Conservation (phyloP, 2,113 vertebrate species). For the Pyxicephalus adspersus region DNA sequence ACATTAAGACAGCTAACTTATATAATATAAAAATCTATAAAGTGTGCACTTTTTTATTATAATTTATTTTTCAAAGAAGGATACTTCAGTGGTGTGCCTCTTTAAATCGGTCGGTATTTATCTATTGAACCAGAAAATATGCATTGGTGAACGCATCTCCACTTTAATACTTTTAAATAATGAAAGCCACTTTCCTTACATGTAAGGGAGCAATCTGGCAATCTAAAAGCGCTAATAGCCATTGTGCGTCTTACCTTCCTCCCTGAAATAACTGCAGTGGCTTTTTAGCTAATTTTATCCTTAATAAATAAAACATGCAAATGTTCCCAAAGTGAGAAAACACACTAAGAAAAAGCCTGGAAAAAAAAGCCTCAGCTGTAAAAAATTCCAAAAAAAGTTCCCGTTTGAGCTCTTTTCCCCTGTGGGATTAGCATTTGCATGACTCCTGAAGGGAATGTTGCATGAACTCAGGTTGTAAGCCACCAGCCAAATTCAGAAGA, state of each 20-base stretch:
- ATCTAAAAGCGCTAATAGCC: neutral
- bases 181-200: neutral
- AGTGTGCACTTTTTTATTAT: too few species aligned
- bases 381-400: neutral
- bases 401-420: neutral
- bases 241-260: neutral
- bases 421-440: neutral
- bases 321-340: neutral
- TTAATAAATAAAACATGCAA: constrained; percentile 34
- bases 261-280: neutral
- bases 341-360: neutral
- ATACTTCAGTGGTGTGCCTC: too few species aligned
- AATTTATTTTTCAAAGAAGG: too few species aligned
- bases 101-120: too few species aligned
- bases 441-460: neutral
- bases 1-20: too few species aligned
- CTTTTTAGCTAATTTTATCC: constrained; percentile 19
- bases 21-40: too few species aligned
- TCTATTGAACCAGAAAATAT: too few species aligned
- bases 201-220: constrained; percentile 1
- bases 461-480: neutral
- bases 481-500: neutral
- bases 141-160: neutral
- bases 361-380: neutral
- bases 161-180: neutral